Conservation (phyloP, 2,888 invertebrate species). For the Pyrrhosoma nymphula region DNA sequence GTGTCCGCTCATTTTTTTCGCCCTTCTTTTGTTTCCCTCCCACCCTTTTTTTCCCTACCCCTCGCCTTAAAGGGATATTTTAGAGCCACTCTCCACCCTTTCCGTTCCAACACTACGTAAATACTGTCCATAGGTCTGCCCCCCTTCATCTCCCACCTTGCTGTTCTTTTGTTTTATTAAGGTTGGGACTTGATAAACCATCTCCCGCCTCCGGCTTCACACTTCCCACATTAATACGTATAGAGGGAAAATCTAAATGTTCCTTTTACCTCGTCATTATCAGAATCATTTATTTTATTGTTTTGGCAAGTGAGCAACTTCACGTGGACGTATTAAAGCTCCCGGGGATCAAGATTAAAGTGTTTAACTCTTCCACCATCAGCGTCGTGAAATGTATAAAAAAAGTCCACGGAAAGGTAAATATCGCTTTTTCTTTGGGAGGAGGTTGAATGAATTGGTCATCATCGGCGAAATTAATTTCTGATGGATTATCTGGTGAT, state of each 20-base stretch:
- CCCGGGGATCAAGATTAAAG: neutral
- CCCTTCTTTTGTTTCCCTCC: neutral
- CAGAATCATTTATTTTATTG: neutral
- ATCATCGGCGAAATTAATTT: too few relatives aligned
- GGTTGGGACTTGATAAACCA: neutral
- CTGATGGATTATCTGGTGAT: too few relatives aligned
- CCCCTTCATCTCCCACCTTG: too few relatives aligned
- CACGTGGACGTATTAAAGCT: too few relatives aligned
- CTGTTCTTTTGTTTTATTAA: slow-evolving; percentile 3
- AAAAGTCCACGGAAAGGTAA: too few relatives aligned
- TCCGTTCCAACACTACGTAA: neutral
- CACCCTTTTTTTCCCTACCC: neutral
- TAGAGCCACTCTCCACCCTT: neutral
- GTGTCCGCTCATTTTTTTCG: slow-evolving; percentile 17
- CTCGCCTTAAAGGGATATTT: neutral
- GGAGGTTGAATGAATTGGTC: too few relatives aligned
- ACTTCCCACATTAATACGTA: neutral
- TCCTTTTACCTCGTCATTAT: neutral
- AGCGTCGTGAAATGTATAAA: too few relatives aligned
- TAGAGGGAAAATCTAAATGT: neutral
- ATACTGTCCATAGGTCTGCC: slow-evolving; percentile 13
- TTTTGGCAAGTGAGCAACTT: neutral
- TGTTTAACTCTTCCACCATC: too few relatives aligned
- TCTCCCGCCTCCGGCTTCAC: neutral
- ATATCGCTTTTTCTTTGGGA: too few relatives aligned